Evolutionary conservation across 2,797 vertebrate species (phyloP).

Genomic region (Nasua narica): DNA sequence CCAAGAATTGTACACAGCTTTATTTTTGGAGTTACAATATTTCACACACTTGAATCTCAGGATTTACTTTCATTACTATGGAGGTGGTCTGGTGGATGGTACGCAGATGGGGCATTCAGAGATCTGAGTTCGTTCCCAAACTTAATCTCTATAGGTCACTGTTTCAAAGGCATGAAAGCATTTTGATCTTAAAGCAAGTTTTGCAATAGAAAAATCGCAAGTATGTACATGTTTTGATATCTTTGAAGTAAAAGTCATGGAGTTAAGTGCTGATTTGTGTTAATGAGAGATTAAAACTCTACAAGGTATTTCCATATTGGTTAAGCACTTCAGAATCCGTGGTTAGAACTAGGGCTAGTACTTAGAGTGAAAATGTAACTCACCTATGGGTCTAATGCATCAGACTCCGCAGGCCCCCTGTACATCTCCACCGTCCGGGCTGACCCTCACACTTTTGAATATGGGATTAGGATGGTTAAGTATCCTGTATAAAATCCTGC

Average conservation of each 20-base stretch:
- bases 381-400: neutral
- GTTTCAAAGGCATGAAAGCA: neutral
- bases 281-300: neutral
- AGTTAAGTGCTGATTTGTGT: neutral
- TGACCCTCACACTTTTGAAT: neutral
- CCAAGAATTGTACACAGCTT: neutral
- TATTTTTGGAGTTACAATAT: neutral
- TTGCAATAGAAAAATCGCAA: neutral
- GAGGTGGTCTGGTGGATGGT: neutral
- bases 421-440: neutral
- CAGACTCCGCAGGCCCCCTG: neutral
- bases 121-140: neutral
- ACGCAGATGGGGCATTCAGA: neutral
- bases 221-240: neutral
- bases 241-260: slow-evolving; percentile 23
- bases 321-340: neutral
- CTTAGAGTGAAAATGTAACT: neutral
- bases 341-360: neutral
- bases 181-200: neutral
- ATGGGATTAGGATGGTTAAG: neutral
- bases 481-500: neutral
- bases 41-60: neutral
- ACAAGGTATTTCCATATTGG: neutral
- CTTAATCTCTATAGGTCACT: neutral
- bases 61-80: neutral